Evolutionary conservation across 2,888 invertebrate species (phyloP), one percentile per base, ranked within the genome.

Genomic region (Digitonthophagus gazella): DNA sequence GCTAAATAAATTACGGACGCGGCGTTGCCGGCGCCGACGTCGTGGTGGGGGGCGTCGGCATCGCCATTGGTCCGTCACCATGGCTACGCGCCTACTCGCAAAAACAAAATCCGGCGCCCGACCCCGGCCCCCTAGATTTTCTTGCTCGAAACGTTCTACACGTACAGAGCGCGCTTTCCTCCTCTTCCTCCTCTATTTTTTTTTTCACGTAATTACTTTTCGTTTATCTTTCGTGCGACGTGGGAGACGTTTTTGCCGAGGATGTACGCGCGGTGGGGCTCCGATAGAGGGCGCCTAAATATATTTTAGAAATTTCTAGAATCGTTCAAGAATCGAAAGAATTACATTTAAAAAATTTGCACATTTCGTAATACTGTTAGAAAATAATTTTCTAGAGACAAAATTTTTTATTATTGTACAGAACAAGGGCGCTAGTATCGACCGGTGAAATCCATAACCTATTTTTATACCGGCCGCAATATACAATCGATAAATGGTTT

Each of bases 71-170:
- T 73, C 65, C 72, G 79, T 79, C 73, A 71, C 76, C 79, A 79
- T 78, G 75, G 79, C 77, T 77, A 80, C 80, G 78, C 77, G 77
- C 80, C 79, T 78, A 78, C 80, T 78, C 77, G 76, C 79, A 80
- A 81, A 81, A 81, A 81, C 80, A 80, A 80, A 81, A 80, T 79
- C 78, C 77, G 77, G 77, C 74, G 76, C 77, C 64, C 65, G 67
- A 65, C 19, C 61, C 61, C 18, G 61, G 71, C 72, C 71, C 67
- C 73, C 74, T 68, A 72, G 70, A 68, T 74, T 70, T 74, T 74
- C 71, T 71, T 72, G 70, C 71, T 67, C 71, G 71, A 73, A 76
- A 78, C 78, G 75, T 77, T 77, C 76, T 75, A 74, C 76, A 76
- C 77, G 77, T 73, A 65, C 54, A 11, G 54, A 16, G 44, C 54